phyloP scores from a whole-genome alignment of 2,888 invertebrate genomes.

The Apeira syringaria region DNA sequence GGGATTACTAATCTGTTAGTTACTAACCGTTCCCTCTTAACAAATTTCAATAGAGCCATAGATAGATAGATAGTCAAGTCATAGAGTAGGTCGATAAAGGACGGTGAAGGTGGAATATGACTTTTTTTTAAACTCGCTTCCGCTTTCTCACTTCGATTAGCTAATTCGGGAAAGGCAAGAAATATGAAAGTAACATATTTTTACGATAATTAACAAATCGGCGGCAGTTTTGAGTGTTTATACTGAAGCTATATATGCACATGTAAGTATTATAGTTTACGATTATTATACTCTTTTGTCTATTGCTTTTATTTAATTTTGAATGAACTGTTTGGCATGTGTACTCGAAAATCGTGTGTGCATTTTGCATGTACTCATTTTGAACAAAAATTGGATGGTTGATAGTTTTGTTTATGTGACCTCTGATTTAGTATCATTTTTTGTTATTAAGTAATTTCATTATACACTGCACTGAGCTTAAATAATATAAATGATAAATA shows the following conservation, averaged over 20 bases:
- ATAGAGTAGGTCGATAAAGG: conserved; percentile 37
- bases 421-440: conserved; percentile 24
- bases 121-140: conserved; percentile 48
- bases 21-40: conserved; percentile 60
- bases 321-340: conserved; percentile 81
- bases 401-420: conserved; percentile 12
- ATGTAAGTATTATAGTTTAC: conserved; percentile 74
- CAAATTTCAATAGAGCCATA: conserved; percentile 17
- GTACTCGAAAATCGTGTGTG: conserved; percentile 46
- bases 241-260: conserved; percentile 58
- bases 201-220: conserved; percentile 21
- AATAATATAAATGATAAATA: too few species aligned
- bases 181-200: conserved; percentile 14
- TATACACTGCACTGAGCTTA: conserved; percentile 11
- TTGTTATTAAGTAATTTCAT: conserved; percentile 10
- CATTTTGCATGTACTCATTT: conserved; percentile 38
- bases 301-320: conserved; percentile 46
- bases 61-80: conserved; percentile 37
- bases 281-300: conserved; percentile 44
- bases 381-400: conserved; percentile 22
- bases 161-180: conserved; percentile 56
- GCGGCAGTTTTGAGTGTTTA: conserved; percentile 54
- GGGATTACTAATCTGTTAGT: conserved; percentile 76
- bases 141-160: conserved; percentile 64
- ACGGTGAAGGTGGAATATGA: conserved; percentile 60